phyloP scores from a whole-genome alignment of 1,140 invertebrate species.

The Hyles euphorbiae region DNA sequence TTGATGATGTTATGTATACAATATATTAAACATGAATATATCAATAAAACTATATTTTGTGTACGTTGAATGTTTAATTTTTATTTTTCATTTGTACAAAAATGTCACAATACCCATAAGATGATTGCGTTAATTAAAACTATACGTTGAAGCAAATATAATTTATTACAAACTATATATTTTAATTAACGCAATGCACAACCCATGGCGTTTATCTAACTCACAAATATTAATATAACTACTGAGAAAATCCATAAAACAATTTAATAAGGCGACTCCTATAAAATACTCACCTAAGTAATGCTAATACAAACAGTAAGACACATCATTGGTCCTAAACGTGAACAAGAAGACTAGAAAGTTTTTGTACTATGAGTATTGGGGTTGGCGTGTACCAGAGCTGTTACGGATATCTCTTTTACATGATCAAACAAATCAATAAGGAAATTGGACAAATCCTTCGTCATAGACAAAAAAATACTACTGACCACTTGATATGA shows the following conservation, averaged over 20 bases:
- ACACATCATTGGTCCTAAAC: constrained; percentile 18
- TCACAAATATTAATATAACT: too few relatives aligned
- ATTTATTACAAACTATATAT: too few relatives aligned
- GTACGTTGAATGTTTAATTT: constrained; percentile 71
- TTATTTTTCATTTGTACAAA: constrained; percentile 27
- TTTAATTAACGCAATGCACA: too few relatives aligned
- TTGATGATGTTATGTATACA: constrained; percentile 76
- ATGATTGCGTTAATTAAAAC: too few relatives aligned
- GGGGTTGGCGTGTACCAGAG: background rate
- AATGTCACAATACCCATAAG: too few relatives aligned
- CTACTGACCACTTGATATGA: too few relatives aligned
- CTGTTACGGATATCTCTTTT: background rate
- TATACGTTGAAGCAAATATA: too few relatives aligned
- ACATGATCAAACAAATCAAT: background rate
- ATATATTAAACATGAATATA: constrained; percentile 76
- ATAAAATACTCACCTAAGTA: constrained; percentile 5
- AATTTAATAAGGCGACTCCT: constrained; percentile 4
- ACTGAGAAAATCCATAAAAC: constrained; percentile 1
- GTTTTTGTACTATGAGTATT: constrained; percentile 66
- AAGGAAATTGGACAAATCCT: too few relatives aligned
- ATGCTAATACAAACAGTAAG: constrained; percentile 6
- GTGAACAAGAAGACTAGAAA: constrained; percentile 51
- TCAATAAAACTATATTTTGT: constrained; percentile 78
- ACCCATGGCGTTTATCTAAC: too few relatives aligned
- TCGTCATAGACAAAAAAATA: too few relatives aligned